Evolutionary conservation across 2,797 vertebrate genomes (phyloP).

Genomic region (Sarcoramphus papa): DNA sequence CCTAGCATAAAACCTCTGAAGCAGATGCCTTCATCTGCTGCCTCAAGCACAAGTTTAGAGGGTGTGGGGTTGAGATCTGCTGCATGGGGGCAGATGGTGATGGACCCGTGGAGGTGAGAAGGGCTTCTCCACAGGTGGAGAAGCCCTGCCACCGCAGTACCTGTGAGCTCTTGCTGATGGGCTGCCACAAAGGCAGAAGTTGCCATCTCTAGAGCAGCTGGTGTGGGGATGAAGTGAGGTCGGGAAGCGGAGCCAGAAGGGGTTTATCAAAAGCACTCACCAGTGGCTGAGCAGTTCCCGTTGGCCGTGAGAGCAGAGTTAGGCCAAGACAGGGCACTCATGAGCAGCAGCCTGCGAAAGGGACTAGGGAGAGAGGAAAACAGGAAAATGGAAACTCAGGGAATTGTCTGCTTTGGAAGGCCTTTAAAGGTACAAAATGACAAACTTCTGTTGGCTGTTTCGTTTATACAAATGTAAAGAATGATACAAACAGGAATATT

Average conservation of each 20-base stretch:
- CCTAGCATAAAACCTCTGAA: neutral
- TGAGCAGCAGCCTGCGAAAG: neutral
- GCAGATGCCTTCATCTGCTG: neutral
- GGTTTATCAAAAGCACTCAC: neutral
- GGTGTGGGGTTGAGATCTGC: neutral
- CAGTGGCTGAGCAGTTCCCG: neutral
- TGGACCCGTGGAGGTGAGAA: neutral
- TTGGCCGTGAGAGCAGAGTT: neutral
- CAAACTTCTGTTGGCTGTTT: neutral
- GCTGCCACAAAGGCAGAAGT: neutral
- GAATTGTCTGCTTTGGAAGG: neutral
- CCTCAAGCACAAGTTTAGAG: neutral
- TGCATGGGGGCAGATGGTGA: neutral
- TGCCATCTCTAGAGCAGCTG: neutral
- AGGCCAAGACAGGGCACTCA: neutral
- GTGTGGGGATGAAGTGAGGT: neutral
- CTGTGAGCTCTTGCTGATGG: neutral
- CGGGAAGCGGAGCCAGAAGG: neutral
- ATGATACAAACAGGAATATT: neutral
- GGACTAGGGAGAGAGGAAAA: neutral
- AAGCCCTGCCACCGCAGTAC: neutral
- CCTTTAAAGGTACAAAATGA: neutral
- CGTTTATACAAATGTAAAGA: neutral
- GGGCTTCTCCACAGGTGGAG: too few species aligned
- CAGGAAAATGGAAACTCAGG: neutral